Base-by-base conservation (phyloP, 2,113 vertebrate genomes). In the Gambusia holbrooki region DNA sequence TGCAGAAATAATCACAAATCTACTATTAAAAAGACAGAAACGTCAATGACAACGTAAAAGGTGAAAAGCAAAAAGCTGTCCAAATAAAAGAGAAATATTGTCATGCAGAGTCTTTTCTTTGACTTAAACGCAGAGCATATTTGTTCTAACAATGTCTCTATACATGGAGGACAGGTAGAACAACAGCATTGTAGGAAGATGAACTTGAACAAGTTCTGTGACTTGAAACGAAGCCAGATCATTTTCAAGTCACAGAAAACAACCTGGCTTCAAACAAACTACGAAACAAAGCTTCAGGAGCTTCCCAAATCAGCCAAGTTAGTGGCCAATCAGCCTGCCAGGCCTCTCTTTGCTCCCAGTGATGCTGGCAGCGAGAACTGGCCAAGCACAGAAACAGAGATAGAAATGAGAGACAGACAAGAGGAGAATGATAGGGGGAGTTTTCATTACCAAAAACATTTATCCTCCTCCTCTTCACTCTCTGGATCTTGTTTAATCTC, bases 371-470 rank as follows among this genome's bases (percentile, higher is more conserved):
- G 82, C 71, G 37, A 73, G 58, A 88, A 61, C 74, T 65, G 81
- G 85, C 85, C 87, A 74, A 88, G 82, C 80, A 78, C 61, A 77
- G 85, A 86, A 77, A 83, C 42, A 72, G 64, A 82, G 75, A 66
- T 58, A 77, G 82, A 78, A 70, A 7, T 58, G 51, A 74, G 69
- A 65, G 73, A 82, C 68, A 72, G 45, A 80, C 69, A 80, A 69
- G 80, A 60, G 80, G 62, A 84, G 64, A 32, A 45, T 84, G 74
- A 83, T 69, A 77, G 82, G 75, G 65, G 78, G 75, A 87, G 86
- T 88, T 91, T 91, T 85, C 85, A 91, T 90, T 84, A 85, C 85
- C 88, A 68, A 76, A 88, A 89, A 87, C 86, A 86, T 75, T 82
- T 83, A 42, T 86, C 84, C 72, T 68, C 68, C 61, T 73, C 76